These are phyloP conservation scores for Lasioglossum zephyrum DNA, from an alignment of 2,888 invertebrate genomes.

Conservation along the genomic window DNA sequence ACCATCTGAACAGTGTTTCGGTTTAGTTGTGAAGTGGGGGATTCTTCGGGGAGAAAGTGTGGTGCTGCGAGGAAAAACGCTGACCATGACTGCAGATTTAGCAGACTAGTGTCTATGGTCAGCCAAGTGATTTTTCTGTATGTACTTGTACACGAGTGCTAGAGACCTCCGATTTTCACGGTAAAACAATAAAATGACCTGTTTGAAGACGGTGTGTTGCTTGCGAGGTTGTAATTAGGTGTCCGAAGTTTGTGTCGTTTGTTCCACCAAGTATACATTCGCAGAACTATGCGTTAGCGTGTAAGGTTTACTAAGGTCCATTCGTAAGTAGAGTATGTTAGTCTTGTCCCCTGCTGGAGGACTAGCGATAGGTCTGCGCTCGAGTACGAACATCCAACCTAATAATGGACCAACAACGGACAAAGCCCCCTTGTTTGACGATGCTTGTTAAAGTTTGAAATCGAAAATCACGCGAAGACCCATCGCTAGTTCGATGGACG, in stretches of 20 bases:
- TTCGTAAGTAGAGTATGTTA: slow-evolving; percentile 45
- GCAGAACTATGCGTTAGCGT: slow-evolving; percentile 37
- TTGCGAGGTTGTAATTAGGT: background rate
- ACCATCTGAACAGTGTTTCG: background rate
- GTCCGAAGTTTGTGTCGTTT: background rate
- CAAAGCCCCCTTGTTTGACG: background rate
- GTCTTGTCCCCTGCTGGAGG: slow-evolving; percentile 17
- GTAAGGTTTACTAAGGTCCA: slow-evolving; percentile 58
- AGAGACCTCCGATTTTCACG: background rate
- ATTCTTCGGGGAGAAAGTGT: background rate
- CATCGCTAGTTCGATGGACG: background rate
- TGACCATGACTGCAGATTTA: background rate
- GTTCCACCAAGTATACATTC: slow-evolving; percentile 43
- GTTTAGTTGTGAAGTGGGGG: background rate
- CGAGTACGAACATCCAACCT: background rate
- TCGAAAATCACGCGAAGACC: background rate
- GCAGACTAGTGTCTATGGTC: background rate
- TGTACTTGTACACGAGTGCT: background rate
- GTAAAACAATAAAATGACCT: background rate
- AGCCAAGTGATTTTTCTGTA: background rate
- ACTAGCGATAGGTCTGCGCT: background rate
- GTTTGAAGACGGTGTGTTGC: background rate
- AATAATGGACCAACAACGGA: background rate
- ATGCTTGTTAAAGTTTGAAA: background rate
- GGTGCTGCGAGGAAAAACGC: background rate